Evolutionary conservation across 2,888 invertebrate species (phyloP).

Genomic region (Chaetogeoica ovagalla): DNA sequence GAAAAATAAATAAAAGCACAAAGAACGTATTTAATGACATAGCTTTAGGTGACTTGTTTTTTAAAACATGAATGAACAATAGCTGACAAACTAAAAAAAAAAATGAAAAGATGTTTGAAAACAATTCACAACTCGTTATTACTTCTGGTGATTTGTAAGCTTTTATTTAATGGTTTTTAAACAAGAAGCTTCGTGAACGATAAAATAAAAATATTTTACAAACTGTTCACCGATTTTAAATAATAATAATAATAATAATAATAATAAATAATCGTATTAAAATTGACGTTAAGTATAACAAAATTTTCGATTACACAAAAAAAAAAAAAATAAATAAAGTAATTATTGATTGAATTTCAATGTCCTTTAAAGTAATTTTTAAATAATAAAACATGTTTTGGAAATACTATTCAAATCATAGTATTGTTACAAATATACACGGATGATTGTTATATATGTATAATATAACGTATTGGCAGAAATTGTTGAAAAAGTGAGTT

Average conservation of each 20-base stretch:
- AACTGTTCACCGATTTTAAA: conserved; percentile 15
- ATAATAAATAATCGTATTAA: background rate
- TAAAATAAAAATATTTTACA: conserved; percentile 20
- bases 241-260: too few species aligned
- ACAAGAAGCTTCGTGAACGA: conserved; percentile 17
- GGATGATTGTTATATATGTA: too few species aligned
- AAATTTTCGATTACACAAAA: background rate
- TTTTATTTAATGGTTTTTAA: conserved; percentile 45
- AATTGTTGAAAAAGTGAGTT: too few species aligned
- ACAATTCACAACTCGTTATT: conserved; percentile 29
- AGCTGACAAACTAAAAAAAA: conserved; percentile 5
- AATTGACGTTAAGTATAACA: conserved; percentile 5
- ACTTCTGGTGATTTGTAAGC: conserved; percentile 9
- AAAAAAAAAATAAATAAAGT: too few species aligned
- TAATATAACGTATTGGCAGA: too few species aligned
- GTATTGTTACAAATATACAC: too few species aligned
- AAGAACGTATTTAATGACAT: conserved; percentile 32
- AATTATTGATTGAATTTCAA: too few species aligned
- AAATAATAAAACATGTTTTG: too few species aligned
- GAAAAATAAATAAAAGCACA: conserved; percentile 3
- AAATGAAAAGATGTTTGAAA: background rate
- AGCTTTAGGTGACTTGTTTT: conserved; percentile 39
- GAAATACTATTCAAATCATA: too few species aligned
- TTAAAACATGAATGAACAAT: conserved; percentile 31
- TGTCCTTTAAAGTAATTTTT: too few species aligned